Evolutionary conservation across 2,888 invertebrate species (phyloP).

Genomic region (Zygogramma bicolorata): DNA sequence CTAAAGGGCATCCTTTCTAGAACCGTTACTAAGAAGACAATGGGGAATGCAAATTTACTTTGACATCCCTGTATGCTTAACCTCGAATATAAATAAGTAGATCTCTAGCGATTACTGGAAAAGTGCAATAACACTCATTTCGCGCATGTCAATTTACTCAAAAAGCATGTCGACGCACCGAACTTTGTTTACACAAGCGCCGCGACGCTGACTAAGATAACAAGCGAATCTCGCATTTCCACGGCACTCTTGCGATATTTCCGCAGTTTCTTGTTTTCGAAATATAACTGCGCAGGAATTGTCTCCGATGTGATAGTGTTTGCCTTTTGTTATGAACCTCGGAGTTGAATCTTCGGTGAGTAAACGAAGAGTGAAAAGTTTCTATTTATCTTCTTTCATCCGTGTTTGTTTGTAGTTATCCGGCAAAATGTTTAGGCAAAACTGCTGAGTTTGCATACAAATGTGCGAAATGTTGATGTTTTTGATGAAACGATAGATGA

Average conservation of each 20-base stretch:
- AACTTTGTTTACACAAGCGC: slow-evolving; percentile 41
- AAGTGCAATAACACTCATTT: slow-evolving; percentile 16
- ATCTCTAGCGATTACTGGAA: background rate
- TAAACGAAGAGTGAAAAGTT: background rate
- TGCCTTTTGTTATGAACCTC: background rate
- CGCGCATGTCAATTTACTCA: slow-evolving; percentile 34
- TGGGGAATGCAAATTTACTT: too few relatives aligned
- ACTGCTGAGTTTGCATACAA: background rate
- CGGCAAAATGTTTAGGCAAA: background rate
- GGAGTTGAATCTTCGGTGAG: background rate
- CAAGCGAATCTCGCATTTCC: slow-evolving; percentile 40
- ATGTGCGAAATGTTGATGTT: background rate
- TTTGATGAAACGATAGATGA: background rate
- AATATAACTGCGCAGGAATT: background rate
- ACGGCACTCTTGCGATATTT: background rate
- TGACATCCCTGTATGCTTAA: background rate
- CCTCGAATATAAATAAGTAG: background rate
- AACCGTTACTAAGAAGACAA: too few relatives aligned
- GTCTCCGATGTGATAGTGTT: background rate
- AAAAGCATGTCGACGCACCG: slow-evolving; percentile 39
- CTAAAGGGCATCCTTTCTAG: too few relatives aligned
- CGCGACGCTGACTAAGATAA: slow-evolving; percentile 47
- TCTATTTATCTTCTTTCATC: background rate
- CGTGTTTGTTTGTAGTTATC: background rate
- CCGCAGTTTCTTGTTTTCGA: background rate